Evolutionary conservation across 2,113 vertebrate genomes (phyloP).

Genomic region (Lipotes vexillifer): DNA sequence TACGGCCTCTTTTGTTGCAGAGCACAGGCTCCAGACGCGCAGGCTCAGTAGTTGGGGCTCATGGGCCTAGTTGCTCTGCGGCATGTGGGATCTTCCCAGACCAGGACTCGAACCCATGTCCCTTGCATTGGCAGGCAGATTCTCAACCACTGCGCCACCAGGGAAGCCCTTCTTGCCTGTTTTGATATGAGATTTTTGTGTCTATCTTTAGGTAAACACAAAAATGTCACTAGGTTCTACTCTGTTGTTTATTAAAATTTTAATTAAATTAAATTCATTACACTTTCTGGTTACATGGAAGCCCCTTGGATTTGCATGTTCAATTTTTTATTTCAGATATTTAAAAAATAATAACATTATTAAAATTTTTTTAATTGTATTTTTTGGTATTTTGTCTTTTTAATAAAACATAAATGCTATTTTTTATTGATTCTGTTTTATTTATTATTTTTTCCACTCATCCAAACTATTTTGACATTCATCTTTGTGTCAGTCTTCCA

Average conservation of each 20-base stretch:
- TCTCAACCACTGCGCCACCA: too few relatives aligned
- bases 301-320: neutral
- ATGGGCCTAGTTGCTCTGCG: too few relatives aligned
- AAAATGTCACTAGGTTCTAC: neutral
- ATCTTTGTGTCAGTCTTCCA: neutral
- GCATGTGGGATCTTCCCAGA: too few relatives aligned
- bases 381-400: neutral
- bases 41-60: too few relatives aligned
- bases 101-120: too few relatives aligned
- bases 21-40: too few relatives aligned
- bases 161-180: neutral
- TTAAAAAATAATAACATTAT: neutral
- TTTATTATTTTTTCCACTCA: neutral
- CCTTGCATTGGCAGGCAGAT: too few relatives aligned
- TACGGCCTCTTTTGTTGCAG: too few relatives aligned
- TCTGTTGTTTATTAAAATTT: neutral
- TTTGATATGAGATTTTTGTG: neutral
- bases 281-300: neutral
- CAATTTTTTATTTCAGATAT: neutral
- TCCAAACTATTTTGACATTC: neutral
- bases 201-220: neutral
- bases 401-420: neutral
- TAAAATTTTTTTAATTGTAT: neutral
- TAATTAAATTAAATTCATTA: neutral
- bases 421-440: neutral